Percentiles rank a stretch among this genome's conserved stretches.
Conservation (phyloP, 2,888 invertebrate species). For the Trachelus iudaicus region DNA sequence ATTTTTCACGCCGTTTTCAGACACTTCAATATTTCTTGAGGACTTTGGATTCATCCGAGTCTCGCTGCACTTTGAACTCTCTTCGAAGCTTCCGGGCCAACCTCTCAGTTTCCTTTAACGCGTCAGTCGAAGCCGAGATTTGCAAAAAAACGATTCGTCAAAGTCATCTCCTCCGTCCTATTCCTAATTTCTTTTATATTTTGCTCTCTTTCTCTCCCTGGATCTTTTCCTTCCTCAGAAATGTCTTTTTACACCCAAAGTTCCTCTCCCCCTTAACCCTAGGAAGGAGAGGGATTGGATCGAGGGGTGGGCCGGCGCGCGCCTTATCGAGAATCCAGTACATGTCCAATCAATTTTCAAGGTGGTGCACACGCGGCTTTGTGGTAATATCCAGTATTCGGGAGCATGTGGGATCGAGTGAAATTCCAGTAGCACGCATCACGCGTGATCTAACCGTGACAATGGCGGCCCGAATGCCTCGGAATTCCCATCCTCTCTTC, state of each 20-base stretch:
- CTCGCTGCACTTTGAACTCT: no score
- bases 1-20: no score
- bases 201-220: background rate
- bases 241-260: no score
- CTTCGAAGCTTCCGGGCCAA: no score
- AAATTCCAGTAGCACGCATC: slow-evolving; percentile 48
- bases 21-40: no score
- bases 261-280: no score
- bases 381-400: slow-evolving; percentile 60
- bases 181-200: slow-evolving; percentile 14
- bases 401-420: slow-evolving; percentile 35
- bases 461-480: slow-evolving; percentile 43
- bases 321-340: slow-evolving; percentile 28
- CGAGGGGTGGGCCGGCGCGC: background rate
- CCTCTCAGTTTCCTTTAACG: no score
- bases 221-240: background rate
- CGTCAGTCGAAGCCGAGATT: no score
- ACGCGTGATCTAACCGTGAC: slow-evolving; percentile 54
- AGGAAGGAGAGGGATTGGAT: no score
- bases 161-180: background rate
- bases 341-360: slow-evolving; percentile 56
- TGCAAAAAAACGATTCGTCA: no score
- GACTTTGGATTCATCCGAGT: no score
- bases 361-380: slow-evolving; percentile 50
- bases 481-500: slow-evolving; percentile 36